A percentile compares a stretch with the other conserved stretches of the same genome.
These are phyloP conservation scores for Cyanistes caeruleus DNA, from an alignment of 2,113 vertebrate genomes.

Conservation along the genomic window DNA sequence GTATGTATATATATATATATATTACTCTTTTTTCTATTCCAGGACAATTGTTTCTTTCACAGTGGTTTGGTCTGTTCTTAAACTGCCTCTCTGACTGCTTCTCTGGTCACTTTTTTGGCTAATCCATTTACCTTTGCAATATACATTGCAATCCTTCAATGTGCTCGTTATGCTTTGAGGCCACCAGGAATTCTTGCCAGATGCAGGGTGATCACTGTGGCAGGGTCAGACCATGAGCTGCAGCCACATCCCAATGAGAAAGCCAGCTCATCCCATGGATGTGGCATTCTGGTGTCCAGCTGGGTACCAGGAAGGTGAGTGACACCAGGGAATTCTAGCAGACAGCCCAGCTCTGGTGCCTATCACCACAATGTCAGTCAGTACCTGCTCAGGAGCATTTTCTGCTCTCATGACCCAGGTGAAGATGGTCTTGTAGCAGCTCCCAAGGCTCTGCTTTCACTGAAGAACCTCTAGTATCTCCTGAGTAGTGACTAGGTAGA, in stretches of 20 bases:
- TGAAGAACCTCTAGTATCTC: background rate
- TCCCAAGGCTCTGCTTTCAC: background rate
- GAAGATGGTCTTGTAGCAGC: background rate
- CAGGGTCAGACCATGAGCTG: background rate
- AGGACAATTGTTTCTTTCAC: conserved; percentile 5
- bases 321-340: background rate
- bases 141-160: background rate
- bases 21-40: background rate
- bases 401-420: background rate
- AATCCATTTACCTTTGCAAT: background rate
- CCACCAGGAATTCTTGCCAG: background rate
- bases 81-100: background rate
- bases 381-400: background rate
- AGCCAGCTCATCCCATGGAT: background rate
- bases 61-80: background rate
- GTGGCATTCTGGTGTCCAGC: background rate
- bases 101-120: background rate
- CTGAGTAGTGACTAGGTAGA: background rate
- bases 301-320: background rate
- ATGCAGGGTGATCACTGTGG: background rate
- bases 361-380: background rate
- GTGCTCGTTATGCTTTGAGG: rapidly evolving
- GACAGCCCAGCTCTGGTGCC: background rate
- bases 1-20: background rate
- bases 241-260: background rate